phyloP scores from a whole-genome alignment of 2,888 invertebrate species.

The Homarus gammarus region DNA sequence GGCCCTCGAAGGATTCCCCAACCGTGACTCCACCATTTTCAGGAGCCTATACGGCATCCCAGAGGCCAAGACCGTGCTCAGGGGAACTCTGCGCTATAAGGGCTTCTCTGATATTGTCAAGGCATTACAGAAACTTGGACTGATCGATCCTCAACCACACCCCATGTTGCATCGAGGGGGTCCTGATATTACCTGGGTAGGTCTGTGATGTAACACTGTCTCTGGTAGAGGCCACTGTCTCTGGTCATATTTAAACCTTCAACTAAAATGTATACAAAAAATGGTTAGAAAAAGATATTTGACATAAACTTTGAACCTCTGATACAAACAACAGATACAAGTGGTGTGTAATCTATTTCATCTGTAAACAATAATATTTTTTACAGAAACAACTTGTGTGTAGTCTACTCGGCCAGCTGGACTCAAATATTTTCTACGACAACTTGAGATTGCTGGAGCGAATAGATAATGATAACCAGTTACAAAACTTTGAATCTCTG shows the following conservation, averaged over 20 bases:
- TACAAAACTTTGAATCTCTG: conserved; percentile 89
- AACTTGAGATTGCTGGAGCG: conserved; percentile 92
- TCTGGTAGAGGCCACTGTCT: no score
- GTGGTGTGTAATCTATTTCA: no score
- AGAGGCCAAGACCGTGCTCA: conserved; percentile 87
- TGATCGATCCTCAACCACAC: conserved; percentile 91
- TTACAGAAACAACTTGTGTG: conserved; percentile 86
- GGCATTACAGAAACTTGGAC: conserved; percentile 91
- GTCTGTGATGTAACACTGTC: no score
- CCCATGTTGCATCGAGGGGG: conserved; percentile 96
- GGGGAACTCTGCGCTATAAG: conserved; percentile 89
- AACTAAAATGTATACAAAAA: no score
- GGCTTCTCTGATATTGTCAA: conserved; percentile 94
- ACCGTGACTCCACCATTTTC: conserved; percentile 96
- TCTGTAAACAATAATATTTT: no score
- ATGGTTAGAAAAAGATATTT: no score
- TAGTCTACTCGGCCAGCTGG: conserved; percentile 89
- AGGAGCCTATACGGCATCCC: conserved; percentile 87
- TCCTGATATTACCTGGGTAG: conserved; percentile 94
- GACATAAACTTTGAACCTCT: no score
- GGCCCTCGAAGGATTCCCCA: conserved; percentile 97
- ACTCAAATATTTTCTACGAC: conserved; percentile 92
- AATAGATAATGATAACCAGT: conserved; percentile 84
- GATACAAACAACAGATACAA: no score
- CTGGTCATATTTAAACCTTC: no score